Conservation (phyloP, 1,140 invertebrate species). For the Heterodera schachtii region DNA sequence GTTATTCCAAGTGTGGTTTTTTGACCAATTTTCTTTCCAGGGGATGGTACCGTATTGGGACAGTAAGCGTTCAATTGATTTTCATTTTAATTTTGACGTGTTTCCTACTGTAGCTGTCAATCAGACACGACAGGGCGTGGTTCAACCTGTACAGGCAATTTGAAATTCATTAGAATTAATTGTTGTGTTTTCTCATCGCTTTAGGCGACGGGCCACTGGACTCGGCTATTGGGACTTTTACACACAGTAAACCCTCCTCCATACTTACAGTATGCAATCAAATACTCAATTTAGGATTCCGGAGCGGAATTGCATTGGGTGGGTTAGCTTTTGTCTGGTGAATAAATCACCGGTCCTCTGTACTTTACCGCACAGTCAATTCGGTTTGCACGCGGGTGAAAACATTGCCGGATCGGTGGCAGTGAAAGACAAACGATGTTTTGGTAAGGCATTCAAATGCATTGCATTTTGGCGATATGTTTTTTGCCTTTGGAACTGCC, state of each 20-base stretch:
- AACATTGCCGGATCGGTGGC: conserved; percentile 64
- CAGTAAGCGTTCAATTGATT: conserved; percentile 20
- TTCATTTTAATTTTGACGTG: background rate
- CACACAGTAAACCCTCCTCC: conserved; percentile 41
- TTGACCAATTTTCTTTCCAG: background rate
- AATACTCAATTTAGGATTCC: conserved; percentile 40
- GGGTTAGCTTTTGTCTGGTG: background rate
- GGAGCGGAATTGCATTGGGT: conserved; percentile 63
- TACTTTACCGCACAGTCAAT: conserved; percentile 49
- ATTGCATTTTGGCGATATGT: background rate
- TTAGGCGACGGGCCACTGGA: conserved; percentile 54
- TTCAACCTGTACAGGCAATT: conserved; percentile 56
- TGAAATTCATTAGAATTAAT: too few species aligned
- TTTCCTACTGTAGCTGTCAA: conserved; percentile 42
- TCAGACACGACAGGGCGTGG: conserved; percentile 61
- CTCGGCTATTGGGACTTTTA: conserved; percentile 65
- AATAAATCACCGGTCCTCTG: background rate
- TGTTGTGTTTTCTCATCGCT: too few species aligned
- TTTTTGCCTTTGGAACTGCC: background rate
- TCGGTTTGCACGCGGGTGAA: conserved; percentile 62
- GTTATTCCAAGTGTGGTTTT: background rate
- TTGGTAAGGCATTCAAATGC: conserved; percentile 13
- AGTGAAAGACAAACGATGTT: conserved; percentile 64
- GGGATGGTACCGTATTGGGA: conserved; percentile 58
- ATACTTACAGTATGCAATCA: background rate